phyloP scores from a whole-genome alignment of 2,888 invertebrate genomes.

The Dryococelus australis region DNA sequence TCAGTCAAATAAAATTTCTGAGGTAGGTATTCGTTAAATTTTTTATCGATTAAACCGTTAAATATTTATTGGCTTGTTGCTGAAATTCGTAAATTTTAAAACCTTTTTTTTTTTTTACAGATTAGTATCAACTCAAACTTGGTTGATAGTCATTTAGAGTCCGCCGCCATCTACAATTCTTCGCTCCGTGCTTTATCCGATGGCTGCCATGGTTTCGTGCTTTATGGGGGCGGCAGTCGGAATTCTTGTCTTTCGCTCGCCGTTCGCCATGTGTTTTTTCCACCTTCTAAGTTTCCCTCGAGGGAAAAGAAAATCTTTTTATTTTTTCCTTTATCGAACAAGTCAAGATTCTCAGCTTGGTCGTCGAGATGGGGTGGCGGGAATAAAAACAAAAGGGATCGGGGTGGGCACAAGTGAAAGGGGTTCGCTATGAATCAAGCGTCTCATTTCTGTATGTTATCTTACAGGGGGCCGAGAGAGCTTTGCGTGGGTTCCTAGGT shows the following conservation, averaged over 20 bases:
- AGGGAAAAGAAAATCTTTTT: not conserved
- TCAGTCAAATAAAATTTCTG: too few species aligned
- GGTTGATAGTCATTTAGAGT: too few species aligned
- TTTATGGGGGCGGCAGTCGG: not conserved
- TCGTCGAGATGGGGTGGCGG: not conserved
- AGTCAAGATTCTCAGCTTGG: too few species aligned
- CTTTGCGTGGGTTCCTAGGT: not conserved
- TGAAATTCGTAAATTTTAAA: too few species aligned
- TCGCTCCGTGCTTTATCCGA: not conserved
- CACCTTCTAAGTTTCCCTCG: not conserved
- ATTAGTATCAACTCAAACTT: too few species aligned
- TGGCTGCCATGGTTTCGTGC: not conserved
- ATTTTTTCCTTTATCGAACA: too few species aligned
- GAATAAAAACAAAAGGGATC: not conserved
- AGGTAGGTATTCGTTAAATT: too few species aligned
- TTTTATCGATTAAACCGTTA: too few species aligned
- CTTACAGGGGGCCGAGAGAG: not conserved
- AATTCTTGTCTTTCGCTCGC: not conserved
- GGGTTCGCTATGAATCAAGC: not conserved
- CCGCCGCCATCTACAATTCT: not conserved
- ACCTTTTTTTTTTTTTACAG: too few species aligned
- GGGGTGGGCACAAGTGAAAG: not conserved
- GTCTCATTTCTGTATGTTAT: not conserved
- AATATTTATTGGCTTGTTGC: too few species aligned
- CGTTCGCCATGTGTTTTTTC: not conserved